Base-by-base conservation (phyloP, 2,113 vertebrate genomes). In the Silurus asotus region DNA sequence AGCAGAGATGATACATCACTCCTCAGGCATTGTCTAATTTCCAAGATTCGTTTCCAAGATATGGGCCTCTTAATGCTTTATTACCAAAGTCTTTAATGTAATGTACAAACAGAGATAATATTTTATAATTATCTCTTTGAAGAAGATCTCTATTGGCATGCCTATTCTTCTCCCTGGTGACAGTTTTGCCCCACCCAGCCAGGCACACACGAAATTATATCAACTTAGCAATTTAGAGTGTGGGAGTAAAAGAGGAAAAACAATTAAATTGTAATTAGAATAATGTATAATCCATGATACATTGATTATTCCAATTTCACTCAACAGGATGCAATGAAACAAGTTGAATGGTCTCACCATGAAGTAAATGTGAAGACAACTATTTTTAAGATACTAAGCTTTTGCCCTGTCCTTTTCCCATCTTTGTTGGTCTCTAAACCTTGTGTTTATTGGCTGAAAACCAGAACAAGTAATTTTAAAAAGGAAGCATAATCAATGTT, bases 141-240 rank as follows among this genome's bases (percentile, higher is more conserved):
- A 85, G 23, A 67, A 85, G 65, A 51, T 82, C 84, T 62, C 56
- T 58, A 70, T n/a, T 55, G 23, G 51, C n/a, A 61, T 65, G 49
- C 62, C 51, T 81, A 51, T 81, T 49, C 55, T 23, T 83, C 37
- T 69, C 23, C 17, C 49, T 23, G 37, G 37, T 75, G 70, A 69
- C 62, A 77, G 55, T 82, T 88, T 82, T 53, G n/a, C 70, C 70
- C 81, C 74, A 55, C 62, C 55, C 48, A 65, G 58, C 69, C 72
- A 83, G 82, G 64, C 48, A 10, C 84, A 79, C 37, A 17, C 82
- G 78, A 69, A 58, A 69, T 13, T 19, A 80, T 74, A 61, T 58
- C 45, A 75, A 74, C 37, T 45, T 77, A 61, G 78, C 3, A 28
- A 70, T 70, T 77, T 56, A 76, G 78, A 83, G 4, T 77, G 83